Evolutionary conservation across 1,140 invertebrate genomes (phyloP).

Genomic region (Drosophila malerkotliana): DNA sequence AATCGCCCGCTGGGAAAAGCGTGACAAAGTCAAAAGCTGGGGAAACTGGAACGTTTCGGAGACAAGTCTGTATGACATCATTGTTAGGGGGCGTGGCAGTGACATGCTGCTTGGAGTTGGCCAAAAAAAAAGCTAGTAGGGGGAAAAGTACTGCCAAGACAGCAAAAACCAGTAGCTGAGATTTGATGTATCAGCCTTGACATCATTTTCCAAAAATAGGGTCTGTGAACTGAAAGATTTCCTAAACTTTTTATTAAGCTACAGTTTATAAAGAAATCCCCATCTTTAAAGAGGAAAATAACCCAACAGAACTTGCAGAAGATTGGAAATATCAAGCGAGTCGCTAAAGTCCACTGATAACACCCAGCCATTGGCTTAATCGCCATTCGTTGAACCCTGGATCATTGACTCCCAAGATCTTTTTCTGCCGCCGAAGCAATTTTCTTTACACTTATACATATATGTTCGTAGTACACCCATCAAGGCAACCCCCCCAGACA

Average conservation of each 20-base stretch:
- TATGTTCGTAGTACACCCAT: slow-evolving; percentile 4
- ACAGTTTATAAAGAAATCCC: background rate
- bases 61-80: slow-evolving; percentile 55
- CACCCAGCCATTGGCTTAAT: slow-evolving; percentile 22
- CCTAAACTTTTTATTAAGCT: no score
- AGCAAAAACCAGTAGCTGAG: slow-evolving; percentile 23
- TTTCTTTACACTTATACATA: slow-evolving; percentile 19
- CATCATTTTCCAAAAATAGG: slow-evolving; percentile 34
- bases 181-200: slow-evolving; percentile 38
- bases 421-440: slow-evolving; percentile 25
- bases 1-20: slow-evolving; percentile 57
- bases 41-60: slow-evolving; percentile 48
- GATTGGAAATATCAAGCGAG: slow-evolving; percentile 10
- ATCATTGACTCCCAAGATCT: slow-evolving; percentile 36
- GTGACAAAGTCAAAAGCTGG: slow-evolving; percentile 53
- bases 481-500: slow-evolving; percentile 20
- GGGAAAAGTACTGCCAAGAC: slow-evolving; percentile 15
- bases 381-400: slow-evolving; percentile 38
- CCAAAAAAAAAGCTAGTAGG: slow-evolving; percentile 10
- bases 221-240: no score
- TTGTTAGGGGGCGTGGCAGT: slow-evolving; percentile 33
- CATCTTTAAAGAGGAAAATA: background rate
- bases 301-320: background rate
- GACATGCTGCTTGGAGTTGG: slow-evolving; percentile 30
- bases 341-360: slow-evolving; percentile 27